Conservation (phyloP, 2,797 vertebrate species). For the Hypotaenidia okinawae region DNA sequence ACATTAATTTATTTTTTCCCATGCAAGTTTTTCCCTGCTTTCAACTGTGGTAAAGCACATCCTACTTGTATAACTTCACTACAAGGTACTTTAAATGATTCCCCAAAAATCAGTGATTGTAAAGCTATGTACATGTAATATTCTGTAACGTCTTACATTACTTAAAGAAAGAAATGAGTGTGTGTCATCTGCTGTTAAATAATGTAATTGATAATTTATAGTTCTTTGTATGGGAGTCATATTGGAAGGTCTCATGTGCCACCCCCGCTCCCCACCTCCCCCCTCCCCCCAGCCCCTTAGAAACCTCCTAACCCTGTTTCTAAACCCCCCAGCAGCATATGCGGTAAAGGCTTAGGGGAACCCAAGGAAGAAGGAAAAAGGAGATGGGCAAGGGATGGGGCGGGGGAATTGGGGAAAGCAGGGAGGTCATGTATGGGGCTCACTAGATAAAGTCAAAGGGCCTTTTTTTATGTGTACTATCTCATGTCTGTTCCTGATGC, state of each 20-base stretch:
- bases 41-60: not conserved
- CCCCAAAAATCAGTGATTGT: not conserved
- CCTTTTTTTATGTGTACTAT: not conserved
- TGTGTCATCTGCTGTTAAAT: not conserved
- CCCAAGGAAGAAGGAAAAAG: not conserved
- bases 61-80: not conserved
- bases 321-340: not conserved
- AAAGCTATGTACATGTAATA: not conserved
- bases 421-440: not conserved
- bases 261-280: not conserved
- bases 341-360: not conserved
- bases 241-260: not conserved
- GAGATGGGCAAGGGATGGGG: not conserved
- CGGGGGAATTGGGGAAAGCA: not conserved
- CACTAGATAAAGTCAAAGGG: not conserved
- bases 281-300: not conserved
- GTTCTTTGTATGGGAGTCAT: not conserved
- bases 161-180: not conserved
- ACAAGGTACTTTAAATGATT: not conserved
- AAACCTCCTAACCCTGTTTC: not conserved
- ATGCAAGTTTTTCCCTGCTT: not conserved
- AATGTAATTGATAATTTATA: not conserved
- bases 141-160: not conserved
- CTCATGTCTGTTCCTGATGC: not conserved
- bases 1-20: not conserved